Evolutionary conservation across 2,113 vertebrate species (phyloP), one percentile per base, ranked within the genome.

Genomic region (Pan paniscus): DNA sequence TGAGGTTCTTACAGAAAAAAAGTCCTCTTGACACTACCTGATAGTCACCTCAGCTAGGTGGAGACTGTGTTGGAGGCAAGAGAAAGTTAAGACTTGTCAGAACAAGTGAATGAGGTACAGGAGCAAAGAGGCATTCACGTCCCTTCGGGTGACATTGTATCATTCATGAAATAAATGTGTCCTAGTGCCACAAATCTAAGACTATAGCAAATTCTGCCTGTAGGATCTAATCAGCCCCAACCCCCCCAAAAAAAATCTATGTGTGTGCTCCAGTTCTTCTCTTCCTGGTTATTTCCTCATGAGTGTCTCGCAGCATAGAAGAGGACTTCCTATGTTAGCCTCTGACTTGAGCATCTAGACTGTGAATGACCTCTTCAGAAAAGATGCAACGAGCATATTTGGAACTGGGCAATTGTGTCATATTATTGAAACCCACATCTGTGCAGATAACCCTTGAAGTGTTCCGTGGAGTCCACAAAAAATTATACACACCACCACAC

Each of bases 51-150:
- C n/a, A 9, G 17, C 32, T n/a, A 38, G 25, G 67, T 61, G 46
- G 55, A 86, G 40, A 55, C 9, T 30, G 18, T 75, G 35, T 6
- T 43, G 48, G 73, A 27, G 1, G 18, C 16, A 6, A 57, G 35
- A 64, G 27, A 32, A 48, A 16, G 10, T n/a, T 38, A 38, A 61
- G 38, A 20, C 14, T 64, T 25, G 16, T 59, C 46, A 73, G 72
- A 18, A 40, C 23, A 46, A 73, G 22, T 11, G 68, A 50, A n/a
- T 59, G 75, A 55, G 68, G 46, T 8, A 0, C 1, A 59, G 55
- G 61, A 57, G 7, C 0, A 0, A 48, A 52, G 32, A 59, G 2
- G 9, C 11, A 0, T 61, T 4, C 0, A 3, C 20, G 70, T 46
- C 10, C 48, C 18, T 55, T 80, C 75, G 55, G 20, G 46, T 18